Percentiles rank a stretch among this genome's conserved stretches.
phyloP scores from a whole-genome alignment of 2,888 invertebrate species.

The Calameuta idolon region DNA sequence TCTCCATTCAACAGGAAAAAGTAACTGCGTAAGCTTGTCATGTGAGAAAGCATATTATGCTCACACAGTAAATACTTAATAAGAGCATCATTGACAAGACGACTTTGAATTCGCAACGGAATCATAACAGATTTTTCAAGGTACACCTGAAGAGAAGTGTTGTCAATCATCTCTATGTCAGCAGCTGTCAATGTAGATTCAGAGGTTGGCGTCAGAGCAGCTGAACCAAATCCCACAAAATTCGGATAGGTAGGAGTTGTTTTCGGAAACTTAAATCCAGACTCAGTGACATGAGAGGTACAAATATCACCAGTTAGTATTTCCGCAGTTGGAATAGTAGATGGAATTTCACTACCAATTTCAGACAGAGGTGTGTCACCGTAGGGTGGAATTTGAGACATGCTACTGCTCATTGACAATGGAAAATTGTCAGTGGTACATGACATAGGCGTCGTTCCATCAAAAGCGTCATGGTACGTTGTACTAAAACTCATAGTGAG shows the following conservation, averaged over 20 bases:
- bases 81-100: slow-evolving; percentile 79
- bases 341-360: slow-evolving; percentile 34
- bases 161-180: slow-evolving; percentile 62
- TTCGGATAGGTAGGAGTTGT: slow-evolving; percentile 31
- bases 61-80: slow-evolving; percentile 77
- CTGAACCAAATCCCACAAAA: slow-evolving; percentile 35
- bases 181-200: slow-evolving; percentile 46
- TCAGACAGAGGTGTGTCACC: slow-evolving; percentile 48
- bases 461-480: slow-evolving; percentile 8
- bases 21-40: slow-evolving; percentile 80
- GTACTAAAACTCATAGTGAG: slow-evolving; percentile 9
- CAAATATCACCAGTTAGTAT: slow-evolving; percentile 15
- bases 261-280: slow-evolving; percentile 22
- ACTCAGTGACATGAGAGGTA: slow-evolving; percentile 13
- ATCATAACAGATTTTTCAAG: slow-evolving; percentile 77
- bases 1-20: slow-evolving; percentile 86
- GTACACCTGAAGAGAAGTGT: slow-evolving; percentile 69
- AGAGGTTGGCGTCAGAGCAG: slow-evolving; percentile 32
- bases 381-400: slow-evolving; percentile 43
- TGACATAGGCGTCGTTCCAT: slow-evolving; percentile 58
- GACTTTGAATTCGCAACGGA: slow-evolving; percentile 77
- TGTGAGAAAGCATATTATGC: slow-evolving; percentile 77
- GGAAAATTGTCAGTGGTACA: slow-evolving; percentile 61
- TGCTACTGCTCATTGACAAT: slow-evolving; percentile 48
- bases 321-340: slow-evolving; percentile 18